phyloP scores from a whole-genome alignment of 1,140 invertebrate genomes.

The Bombus ignitus region DNA sequence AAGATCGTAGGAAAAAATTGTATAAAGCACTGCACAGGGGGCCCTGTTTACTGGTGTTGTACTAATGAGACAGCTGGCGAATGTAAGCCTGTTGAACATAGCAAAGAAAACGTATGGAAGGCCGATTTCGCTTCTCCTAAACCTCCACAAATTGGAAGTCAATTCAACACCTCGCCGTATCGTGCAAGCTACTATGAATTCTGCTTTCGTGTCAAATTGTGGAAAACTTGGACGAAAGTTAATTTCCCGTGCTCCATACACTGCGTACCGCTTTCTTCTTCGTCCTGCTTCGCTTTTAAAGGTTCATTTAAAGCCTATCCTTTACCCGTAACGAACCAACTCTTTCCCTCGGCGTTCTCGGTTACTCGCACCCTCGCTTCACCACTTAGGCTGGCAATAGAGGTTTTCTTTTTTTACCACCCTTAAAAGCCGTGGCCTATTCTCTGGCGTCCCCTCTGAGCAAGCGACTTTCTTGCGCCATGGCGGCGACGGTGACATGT shows the following conservation, averaged over 20 bases:
- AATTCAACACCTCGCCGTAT: not conserved
- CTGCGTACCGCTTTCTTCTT: not conserved
- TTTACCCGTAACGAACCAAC: conserved; percentile 16
- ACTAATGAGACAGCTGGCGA: conserved; percentile 81
- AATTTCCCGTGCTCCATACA: not conserved
- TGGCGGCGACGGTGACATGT: conserved; percentile 57
- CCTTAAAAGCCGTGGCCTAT: conserved; percentile 23
- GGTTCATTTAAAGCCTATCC: not conserved
- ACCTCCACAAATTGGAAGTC: not conserved
- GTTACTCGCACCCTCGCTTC: conserved; percentile 7
- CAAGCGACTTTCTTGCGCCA: conserved; percentile 60
- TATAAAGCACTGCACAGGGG: conserved; percentile 83
- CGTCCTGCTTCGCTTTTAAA: not conserved
- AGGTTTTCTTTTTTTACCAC: not conserved
- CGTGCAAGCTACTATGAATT: not conserved
- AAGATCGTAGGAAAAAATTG: conserved; percentile 41
- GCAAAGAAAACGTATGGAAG: conserved; percentile 80
- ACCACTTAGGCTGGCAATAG: not conserved
- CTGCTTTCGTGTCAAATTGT: not conserved
- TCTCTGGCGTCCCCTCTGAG: conserved; percentile 36
- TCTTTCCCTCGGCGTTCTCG: not conserved
- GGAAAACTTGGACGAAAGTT: not conserved
- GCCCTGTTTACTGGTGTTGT: conserved; percentile 84
- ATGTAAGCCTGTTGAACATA: conserved; percentile 83
- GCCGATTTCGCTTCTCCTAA: conserved; percentile 52